Base-by-base conservation (phyloP, 92 coral and sea anemone genomes). In the Palythoa caribaeorum region DNA sequence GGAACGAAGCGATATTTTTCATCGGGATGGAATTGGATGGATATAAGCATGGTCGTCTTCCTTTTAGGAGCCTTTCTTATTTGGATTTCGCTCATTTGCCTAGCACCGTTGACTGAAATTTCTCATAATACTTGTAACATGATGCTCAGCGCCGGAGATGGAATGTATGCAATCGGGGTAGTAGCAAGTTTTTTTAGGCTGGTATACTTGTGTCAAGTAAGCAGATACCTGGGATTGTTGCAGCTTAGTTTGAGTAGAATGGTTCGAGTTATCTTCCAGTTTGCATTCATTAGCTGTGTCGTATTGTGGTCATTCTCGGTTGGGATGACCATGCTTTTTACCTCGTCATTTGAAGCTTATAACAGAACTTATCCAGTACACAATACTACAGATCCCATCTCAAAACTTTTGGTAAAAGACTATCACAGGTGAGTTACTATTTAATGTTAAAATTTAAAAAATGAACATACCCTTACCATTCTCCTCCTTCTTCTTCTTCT, bases 1-100 rank as follows among this genome's bases (percentile, higher is more conserved):
- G 99, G 99, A 0, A 75, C 89, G 1, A 54, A 84, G 55, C 86
- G 99, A 8, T 97, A 97, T 81, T 65, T 97, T 19, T 91, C 98
- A 0, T 94, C 97, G n/a, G 99, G 99, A 1, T 97, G 99, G 99
- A 95, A 97, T 47, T 97, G 99, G 99, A 97, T 97, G 99, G 99
- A 97, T 38, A 90, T 97, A 28, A 94, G 94, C 3, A 97, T 97
- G 99, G 90, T 97, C 19, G 76, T 94, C 36, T 85, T 97, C 57
- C 90, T 95, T 51, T 88, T 93, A 1, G 96, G 98, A 15, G 98
- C 98, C 3, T 97, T 92, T 54, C 80, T 93, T 48, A 84, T 91
- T 17, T 97, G 99, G 99, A 83, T 92, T 28, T 57, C 76, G 19
- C 80, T 95, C 48, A 80, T 92, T 8, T 9, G 90, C 9, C 72